A percentile compares a stretch with the other conserved stretches of the same genome.
phyloP scores from a whole-genome alignment of 2,888 invertebrate species.

The Neocrepidodera transversa region DNA sequence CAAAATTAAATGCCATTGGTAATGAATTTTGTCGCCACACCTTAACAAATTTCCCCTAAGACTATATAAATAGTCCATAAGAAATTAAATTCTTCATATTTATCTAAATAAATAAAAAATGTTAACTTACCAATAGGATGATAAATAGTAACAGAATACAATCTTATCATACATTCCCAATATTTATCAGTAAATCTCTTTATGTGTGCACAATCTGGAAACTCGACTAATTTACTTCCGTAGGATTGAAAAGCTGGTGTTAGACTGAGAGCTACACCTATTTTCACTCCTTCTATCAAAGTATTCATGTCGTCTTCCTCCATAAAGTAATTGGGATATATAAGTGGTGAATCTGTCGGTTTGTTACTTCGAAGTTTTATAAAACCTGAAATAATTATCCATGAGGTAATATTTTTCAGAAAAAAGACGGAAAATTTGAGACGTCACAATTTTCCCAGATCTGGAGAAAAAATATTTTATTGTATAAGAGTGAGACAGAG shows the following conservation, averaged over 20 bases:
- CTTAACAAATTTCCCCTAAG: too few relatives aligned
- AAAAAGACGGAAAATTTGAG: too few relatives aligned
- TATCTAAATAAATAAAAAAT: too few relatives aligned
- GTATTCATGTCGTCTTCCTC: conserved; percentile 82
- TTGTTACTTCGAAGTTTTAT: conserved; percentile 83
- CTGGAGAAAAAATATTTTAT: too few relatives aligned
- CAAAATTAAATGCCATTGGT: too few relatives aligned
- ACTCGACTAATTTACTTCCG: conserved; percentile 76
- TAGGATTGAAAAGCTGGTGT: conserved; percentile 79
- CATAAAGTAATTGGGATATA: conserved; percentile 90
- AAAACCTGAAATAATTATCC: conserved; percentile 29
- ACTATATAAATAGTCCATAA: too few relatives aligned
- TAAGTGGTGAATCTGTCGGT: conserved; percentile 87
- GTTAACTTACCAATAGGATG: conserved; percentile 72
- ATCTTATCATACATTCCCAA: conserved; percentile 88
- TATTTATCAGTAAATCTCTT: conserved; percentile 75
- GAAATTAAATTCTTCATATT: too few relatives aligned
- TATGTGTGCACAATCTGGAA: conserved; percentile 78
- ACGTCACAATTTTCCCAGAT: too few relatives aligned
- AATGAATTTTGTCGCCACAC: too few relatives aligned
- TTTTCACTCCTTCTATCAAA: conserved; percentile 85
- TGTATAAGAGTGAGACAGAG: too few relatives aligned
- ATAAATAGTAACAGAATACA: conserved; percentile 84
- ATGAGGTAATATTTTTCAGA: too few relatives aligned
- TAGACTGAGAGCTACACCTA: conserved; percentile 79